Percentiles rank a stretch among this genome's conserved stretches.
phyloP scores from a whole-genome alignment of 2,113 vertebrate species.

The Tretioscincus oriximinensis region DNA sequence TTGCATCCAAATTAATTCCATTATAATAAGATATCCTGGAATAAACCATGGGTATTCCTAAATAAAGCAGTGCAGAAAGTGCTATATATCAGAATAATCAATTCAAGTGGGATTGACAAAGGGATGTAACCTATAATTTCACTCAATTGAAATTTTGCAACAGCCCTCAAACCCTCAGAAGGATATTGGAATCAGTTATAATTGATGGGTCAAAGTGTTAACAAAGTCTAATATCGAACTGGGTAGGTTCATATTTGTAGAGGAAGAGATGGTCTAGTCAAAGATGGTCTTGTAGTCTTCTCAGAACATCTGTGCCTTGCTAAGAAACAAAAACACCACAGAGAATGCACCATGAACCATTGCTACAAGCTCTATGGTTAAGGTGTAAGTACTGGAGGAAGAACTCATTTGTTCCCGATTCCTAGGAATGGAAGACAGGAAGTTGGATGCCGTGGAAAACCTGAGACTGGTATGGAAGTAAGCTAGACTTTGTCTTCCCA shows the following conservation, averaged over 20 bases:
- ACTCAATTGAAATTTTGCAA: too few relatives aligned
- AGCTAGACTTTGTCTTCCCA: too few relatives aligned
- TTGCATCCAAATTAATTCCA: too few relatives aligned
- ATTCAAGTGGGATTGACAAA: too few relatives aligned
- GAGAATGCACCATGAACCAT: background rate
- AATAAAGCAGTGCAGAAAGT: too few relatives aligned
- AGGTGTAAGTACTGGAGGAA: background rate
- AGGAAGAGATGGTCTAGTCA: background rate
- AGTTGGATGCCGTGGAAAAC: background rate
- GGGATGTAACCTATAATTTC: too few relatives aligned
- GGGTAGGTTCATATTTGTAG: background rate
- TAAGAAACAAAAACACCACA: background rate
- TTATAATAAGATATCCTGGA: too few relatives aligned
- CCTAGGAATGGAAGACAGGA: background rate
- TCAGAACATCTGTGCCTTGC: background rate
- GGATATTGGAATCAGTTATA: background rate
- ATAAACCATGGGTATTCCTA: too few relatives aligned
- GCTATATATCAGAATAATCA: too few relatives aligned
- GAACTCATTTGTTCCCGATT: background rate
- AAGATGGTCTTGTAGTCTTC: background rate
- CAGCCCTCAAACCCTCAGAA: too few relatives aligned
- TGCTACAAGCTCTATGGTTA: background rate
- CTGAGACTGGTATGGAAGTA: background rate
- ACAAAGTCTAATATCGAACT: background rate
- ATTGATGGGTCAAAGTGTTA: background rate